phyloP scores from a whole-genome alignment of 2,113 vertebrate species.

The Reinhardtius hippoglossoides region DNA sequence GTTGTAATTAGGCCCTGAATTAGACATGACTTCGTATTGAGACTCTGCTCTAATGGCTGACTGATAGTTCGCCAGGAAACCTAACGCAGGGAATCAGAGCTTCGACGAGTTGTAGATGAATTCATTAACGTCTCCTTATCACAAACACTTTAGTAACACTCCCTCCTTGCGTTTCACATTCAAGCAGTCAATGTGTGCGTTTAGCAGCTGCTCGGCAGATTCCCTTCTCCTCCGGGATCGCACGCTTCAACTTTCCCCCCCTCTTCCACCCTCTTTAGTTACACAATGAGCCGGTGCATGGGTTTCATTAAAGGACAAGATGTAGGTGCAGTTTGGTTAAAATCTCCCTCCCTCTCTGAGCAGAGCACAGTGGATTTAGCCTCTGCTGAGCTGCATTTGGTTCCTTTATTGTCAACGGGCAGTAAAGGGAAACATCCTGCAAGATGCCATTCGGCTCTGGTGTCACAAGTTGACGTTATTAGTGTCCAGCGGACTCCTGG shows the following conservation, averaged over 20 bases:
- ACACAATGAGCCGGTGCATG: conserved; percentile 42
- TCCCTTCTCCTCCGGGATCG: not conserved
- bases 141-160: not conserved
- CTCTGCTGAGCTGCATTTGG: conserved; percentile 7
- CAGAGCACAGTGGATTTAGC: not conserved
- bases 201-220: conserved; percentile 8
- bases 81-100: too few relatives aligned
- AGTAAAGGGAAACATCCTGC: conserved; percentile 17
- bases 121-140: not conserved
- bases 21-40: too few relatives aligned
- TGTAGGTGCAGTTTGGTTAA: conserved; percentile 12
- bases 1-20: too few relatives aligned
- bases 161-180: not conserved
- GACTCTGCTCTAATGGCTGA: too few relatives aligned
- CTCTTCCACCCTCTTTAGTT: conserved; percentile 9
- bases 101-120: not conserved
- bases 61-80: too few relatives aligned
- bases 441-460: conserved; percentile 36
- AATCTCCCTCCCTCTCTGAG: not conserved
- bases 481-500: conserved; percentile 24
- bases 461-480: conserved; percentile 4
- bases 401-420: conserved; percentile 6
- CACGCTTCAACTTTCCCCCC: conserved; percentile 10
- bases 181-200: conserved; percentile 3
- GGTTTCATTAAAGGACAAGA: conserved; percentile 35